Percentiles rank a stretch among this genome's conserved stretches.
phyloP scores from a whole-genome alignment of 23 tunicate genomes.

The Halocynthia roretzi region DNA sequence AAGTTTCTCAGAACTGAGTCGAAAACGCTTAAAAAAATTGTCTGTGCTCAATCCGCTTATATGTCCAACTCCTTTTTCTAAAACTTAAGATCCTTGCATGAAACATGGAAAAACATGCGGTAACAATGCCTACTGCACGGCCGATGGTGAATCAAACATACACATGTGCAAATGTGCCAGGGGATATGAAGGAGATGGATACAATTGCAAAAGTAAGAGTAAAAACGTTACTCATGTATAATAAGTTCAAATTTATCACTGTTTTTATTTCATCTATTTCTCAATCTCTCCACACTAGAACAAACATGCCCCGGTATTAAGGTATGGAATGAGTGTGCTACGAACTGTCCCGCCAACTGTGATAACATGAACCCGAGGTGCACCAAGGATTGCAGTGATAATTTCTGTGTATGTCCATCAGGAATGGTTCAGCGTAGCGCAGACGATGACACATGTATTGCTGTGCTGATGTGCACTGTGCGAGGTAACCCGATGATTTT shows the following conservation, averaged over 20 bases:
- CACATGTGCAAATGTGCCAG: background rate
- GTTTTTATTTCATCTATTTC: background rate
- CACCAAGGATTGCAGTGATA: too few species aligned
- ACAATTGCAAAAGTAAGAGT: background rate
- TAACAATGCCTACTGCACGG: background rate
- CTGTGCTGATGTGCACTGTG: too few species aligned
- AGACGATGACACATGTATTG: constrained; percentile 10
- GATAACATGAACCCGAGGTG: too few species aligned
- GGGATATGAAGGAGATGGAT: constrained; percentile 6
- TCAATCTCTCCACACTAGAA: too few species aligned
- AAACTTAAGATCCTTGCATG: background rate
- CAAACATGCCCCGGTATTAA: too few species aligned
- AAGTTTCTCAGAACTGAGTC: too few species aligned
- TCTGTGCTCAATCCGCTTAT: too few species aligned
- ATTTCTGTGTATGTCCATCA: constrained; percentile 7
- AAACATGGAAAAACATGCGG: constrained; percentile 6
- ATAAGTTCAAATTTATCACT: background rate
- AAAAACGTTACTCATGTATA: background rate
- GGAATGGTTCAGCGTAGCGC: constrained; percentile 18
- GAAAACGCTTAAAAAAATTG: too few species aligned
- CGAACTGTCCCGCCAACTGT: too few species aligned
- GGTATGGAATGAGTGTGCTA: too few species aligned
- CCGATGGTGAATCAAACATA: background rate
- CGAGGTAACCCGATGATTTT: too few species aligned
- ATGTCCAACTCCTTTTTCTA: too few species aligned